Percentiles rank a stretch among this genome's conserved stretches.
phyloP scores from a whole-genome alignment of 2,888 invertebrate genomes.

The Scaptomyza reducta region DNA sequence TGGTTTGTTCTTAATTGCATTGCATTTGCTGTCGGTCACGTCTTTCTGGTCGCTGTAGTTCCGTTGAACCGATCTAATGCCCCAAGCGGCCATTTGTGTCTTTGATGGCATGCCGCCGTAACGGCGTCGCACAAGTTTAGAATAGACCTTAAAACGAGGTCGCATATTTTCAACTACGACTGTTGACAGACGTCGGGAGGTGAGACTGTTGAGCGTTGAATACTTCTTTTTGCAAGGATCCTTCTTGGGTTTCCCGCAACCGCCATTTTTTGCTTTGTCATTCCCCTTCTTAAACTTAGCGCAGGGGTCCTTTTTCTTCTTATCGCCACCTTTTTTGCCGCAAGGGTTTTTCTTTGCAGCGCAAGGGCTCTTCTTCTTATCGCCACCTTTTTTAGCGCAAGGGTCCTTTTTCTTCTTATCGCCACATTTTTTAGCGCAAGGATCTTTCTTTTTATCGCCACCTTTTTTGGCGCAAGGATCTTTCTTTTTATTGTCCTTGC shows the following conservation, averaged over 20 bases:
- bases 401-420: slow-evolving; percentile 18
- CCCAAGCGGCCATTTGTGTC: slow-evolving; percentile 25
- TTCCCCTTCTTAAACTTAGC: slow-evolving; percentile 19
- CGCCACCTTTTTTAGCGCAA: slow-evolving; percentile 11
- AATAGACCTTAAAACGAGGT: slow-evolving; percentile 32
- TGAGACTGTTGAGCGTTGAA: slow-evolving; percentile 33
- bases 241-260: no score
- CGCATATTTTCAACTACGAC: background rate
- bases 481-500: slow-evolving; percentile 18
- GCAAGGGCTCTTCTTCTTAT: slow-evolving; percentile 22
- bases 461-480: slow-evolving; percentile 15
- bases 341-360: slow-evolving; percentile 3
- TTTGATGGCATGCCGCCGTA: slow-evolving; percentile 34
- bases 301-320: slow-evolving; percentile 38
- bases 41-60: slow-evolving; percentile 13
- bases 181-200: background rate
- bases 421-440: slow-evolving; percentile 16
- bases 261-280: slow-evolving; percentile 11
- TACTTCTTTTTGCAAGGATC: slow-evolving; percentile 51
- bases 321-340: background rate
- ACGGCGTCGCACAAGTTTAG: slow-evolving; percentile 43
- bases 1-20: background rate
- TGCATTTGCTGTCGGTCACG: slow-evolving; percentile 36
- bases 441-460: slow-evolving; percentile 18
- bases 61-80: slow-evolving; percentile 15